These are phyloP conservation scores for Heliopora coerulea DNA, from an alignment of 92 coral and sea anemone species.

Conservation along the genomic window DNA sequence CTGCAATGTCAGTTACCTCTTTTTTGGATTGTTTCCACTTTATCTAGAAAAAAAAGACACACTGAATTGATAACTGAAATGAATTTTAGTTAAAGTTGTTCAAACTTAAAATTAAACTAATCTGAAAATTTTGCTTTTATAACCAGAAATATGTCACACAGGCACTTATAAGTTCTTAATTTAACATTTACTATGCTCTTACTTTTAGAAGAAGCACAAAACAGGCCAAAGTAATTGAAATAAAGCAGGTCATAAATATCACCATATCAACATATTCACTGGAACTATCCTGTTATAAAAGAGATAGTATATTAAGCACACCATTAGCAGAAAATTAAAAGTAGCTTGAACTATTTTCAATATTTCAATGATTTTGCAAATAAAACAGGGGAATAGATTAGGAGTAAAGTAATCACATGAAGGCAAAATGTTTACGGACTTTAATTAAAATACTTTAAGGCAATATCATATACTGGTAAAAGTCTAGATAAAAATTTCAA, in stretches of 20 bases:
- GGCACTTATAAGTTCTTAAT: too few species aligned
- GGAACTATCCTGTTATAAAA: slow-evolving; percentile 68
- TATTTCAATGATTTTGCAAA: neutral
- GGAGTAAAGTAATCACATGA: neutral
- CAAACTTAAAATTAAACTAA: neutral
- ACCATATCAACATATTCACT: slow-evolving; percentile 98
- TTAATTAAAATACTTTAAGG: too few species aligned
- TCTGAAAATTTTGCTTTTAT: neutral
- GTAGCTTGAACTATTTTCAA: neutral
- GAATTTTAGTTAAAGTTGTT: neutral
- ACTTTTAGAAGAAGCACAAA: slow-evolving; percentile 85
- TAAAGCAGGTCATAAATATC: slow-evolving; percentile 94
- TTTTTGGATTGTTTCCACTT: slow-evolving; percentile 97
- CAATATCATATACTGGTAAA: too few species aligned
- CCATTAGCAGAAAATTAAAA: too few species aligned
- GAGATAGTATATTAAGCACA: neutral
- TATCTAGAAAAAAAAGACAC: slow-evolving; percentile 51
- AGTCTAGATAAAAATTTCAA: too few species aligned
- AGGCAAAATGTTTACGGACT: too few species aligned
- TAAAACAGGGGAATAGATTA: neutral
- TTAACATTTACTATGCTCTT: neutral
- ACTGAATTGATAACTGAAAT: neutral
- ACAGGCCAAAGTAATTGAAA: slow-evolving; percentile 83
- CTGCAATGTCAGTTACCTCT: slow-evolving; percentile 60
- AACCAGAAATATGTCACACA: too few species aligned